Evolutionary conservation across 2,797 vertebrate species (phyloP).

Genomic region (Schizopygopsis malacanthus): DNA sequence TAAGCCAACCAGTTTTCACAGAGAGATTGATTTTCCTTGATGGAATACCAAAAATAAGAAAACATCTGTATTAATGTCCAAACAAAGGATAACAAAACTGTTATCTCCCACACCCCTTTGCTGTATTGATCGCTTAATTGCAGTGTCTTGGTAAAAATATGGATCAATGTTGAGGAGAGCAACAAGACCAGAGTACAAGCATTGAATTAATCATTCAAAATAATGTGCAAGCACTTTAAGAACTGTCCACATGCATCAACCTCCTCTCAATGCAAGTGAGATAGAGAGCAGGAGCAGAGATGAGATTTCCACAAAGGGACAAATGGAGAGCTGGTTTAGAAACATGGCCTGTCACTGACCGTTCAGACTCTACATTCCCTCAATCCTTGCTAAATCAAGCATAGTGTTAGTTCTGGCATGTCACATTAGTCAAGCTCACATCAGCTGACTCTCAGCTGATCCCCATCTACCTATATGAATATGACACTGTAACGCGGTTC

Average conservation of each 20-base stretch:
- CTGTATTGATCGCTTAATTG: slow-evolving; percentile 77
- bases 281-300: slow-evolving; percentile 11
- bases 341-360: background rate
- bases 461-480: too few relatives aligned
- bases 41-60: slow-evolving; percentile 39
- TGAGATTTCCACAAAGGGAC: background rate
- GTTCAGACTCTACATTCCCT: background rate
- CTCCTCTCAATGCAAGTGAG: slow-evolving; percentile 14
- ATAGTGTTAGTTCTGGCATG: too few relatives aligned
- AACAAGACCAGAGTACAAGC: slow-evolving; percentile 66
- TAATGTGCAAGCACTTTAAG: slow-evolving; percentile 57
- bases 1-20: background rate
- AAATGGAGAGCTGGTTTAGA: background rate
- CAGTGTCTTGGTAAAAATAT: slow-evolving; percentile 73
- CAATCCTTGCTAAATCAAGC: slow-evolving; percentile 1
- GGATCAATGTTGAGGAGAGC: slow-evolving; percentile 70
- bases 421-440: too few relatives aligned
- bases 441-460: too few relatives aligned
- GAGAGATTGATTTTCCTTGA: slow-evolving; percentile 14
- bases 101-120: slow-evolving; percentile 61
- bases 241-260: slow-evolving; percentile 30
- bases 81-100: slow-evolving; percentile 69
- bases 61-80: slow-evolving; percentile 51
- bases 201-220: slow-evolving; percentile 74
- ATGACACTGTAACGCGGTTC: too few relatives aligned